Evolutionary conservation across 2,113 vertebrate species (phyloP), one percentile per base, ranked within the genome.

Genomic region (Syrrhaptes paradoxus): DNA sequence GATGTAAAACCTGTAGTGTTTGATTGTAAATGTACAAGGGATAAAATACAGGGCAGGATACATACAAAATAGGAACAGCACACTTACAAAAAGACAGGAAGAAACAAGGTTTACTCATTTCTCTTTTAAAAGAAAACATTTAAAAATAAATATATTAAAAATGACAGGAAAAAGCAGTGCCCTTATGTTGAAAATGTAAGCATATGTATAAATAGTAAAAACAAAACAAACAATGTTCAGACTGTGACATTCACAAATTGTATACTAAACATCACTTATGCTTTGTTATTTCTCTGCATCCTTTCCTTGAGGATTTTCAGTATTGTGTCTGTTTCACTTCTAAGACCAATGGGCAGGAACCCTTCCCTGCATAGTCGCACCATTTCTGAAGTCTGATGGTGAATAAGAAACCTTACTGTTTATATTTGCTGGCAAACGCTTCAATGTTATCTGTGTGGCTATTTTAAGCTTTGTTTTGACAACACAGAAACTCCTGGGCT

Each of bases 181-280:
- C 88, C 68, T 86, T 86, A 92, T 36, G 73, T 88, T 94, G 71
- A 62, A 84, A 75, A 89, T 90, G 88, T 95, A 93, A 97, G 80
- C 93, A 74, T 41, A 32, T 90, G 94, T 96, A 97, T 96, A 96
- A 97, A 96, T 95, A 97, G 96, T 28, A 78, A 61, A 96, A 95
- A 7, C 52, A 75, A 96, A 96, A 93, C 90, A 97, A 97, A 91
- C 85, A 83, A 14, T 4, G 68, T 18, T 66, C 54, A 59, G 90
- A 9, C 93, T 52, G 52, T 54, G 87, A 70, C 83, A 59, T 59
- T 93, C 82, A 67, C 82, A 88, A 32, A 86, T 57, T 0, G 4
- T 63, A 68, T 81, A 17, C 68, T 38, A 15, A 61, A 38, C 63
- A 13, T 58, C 19, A 7, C 46, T 61, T 13, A 13, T 4, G 67